phyloP scores from a whole-genome alignment of 2,888 invertebrate species.

The Lasioglossum figueresi region DNA sequence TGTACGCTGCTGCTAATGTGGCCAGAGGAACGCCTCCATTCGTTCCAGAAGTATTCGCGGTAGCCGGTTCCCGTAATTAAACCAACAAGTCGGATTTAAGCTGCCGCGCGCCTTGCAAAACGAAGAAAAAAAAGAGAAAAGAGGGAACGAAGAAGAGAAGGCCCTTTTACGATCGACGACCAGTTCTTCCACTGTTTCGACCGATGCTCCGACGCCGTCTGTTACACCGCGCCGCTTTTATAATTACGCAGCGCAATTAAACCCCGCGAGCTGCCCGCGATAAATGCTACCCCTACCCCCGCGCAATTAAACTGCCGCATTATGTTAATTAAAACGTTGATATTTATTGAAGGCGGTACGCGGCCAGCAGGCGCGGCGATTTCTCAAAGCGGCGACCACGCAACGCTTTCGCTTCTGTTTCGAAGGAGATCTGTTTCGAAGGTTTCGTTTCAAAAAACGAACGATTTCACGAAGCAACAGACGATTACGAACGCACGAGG shows the following conservation, averaged over 20 bases:
- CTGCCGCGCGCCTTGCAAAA: slow-evolving; percentile 2
- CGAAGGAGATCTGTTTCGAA: background rate
- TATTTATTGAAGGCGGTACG: slow-evolving; percentile 70
- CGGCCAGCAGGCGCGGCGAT: slow-evolving; percentile 53
- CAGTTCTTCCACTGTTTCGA: slow-evolving; percentile 48
- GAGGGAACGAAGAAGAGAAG: slow-evolving; percentile 6
- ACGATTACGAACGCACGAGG: too few relatives aligned
- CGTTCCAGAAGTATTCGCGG: slow-evolving; percentile 12
- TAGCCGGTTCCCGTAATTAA: slow-evolving; percentile 41
- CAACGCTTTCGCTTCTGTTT: background rate
- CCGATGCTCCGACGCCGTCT: slow-evolving; percentile 43
- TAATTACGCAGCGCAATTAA: slow-evolving; percentile 68
- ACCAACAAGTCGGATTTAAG: slow-evolving; percentile 51
- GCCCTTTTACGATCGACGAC: slow-evolving; percentile 52
- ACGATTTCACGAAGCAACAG: background rate
- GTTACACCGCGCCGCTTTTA: slow-evolving; percentile 55
- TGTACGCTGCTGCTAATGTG: slow-evolving; percentile 1
- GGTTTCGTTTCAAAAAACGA: background rate
- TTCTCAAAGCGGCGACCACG: slow-evolving; percentile 57
- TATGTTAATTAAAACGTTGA: slow-evolving; percentile 77
- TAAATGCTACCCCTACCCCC: slow-evolving; percentile 57
- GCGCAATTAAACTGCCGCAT: slow-evolving; percentile 72
- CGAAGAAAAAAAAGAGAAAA: slow-evolving; percentile 6
- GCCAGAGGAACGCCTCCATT: slow-evolving; percentile 13
- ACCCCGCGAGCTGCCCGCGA: slow-evolving; percentile 58